A percentile compares a stretch with the other conserved stretches of the same genome.
Evolutionary conservation across 2,888 invertebrate species (phyloP).

Genomic region (Cinara cedri): DNA sequence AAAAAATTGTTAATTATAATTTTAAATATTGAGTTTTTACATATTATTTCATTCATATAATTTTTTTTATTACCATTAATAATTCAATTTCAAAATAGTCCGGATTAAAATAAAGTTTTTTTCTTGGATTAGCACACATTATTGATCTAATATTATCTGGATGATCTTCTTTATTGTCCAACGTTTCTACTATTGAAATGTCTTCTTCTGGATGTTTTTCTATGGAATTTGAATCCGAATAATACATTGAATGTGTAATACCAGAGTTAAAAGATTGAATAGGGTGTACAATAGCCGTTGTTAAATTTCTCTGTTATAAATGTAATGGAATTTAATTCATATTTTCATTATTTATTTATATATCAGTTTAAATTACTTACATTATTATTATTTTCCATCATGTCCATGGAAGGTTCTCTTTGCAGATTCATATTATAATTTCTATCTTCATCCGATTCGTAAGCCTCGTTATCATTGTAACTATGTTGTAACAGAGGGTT

Average conservation of each 20-base stretch:
- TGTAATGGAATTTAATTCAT: neutral
- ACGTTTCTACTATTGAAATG: conserved; percentile 83
- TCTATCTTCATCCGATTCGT: conserved; percentile 60
- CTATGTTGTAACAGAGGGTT: conserved; percentile 70
- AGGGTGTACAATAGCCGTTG: conserved; percentile 77
- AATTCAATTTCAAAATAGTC: conserved; percentile 89
- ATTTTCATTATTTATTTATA: neutral
- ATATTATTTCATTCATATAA: neutral
- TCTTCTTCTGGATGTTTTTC: conserved; percentile 84
- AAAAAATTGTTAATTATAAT: conserved; percentile 61
- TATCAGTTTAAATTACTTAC: conserved; percentile 11
- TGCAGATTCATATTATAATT: conserved; percentile 25
- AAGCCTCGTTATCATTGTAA: conserved; percentile 63
- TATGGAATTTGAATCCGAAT: conserved; percentile 68
- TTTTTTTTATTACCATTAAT: conserved; percentile 69
- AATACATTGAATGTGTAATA: conserved; percentile 59
- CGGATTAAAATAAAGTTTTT: conserved; percentile 86
- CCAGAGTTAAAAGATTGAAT: conserved; percentile 61
- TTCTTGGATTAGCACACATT: conserved; percentile 70
- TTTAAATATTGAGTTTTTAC: neutral
- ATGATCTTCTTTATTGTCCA: conserved; percentile 71
- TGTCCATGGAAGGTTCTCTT: conserved; percentile 28
- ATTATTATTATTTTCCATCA: conserved; percentile 59
- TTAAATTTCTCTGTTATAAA: conserved; percentile 62
- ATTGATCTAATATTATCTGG: conserved; percentile 68